Conservation (phyloP, 2,888 invertebrate genomes). For the Meliscaeva auricollis region DNA sequence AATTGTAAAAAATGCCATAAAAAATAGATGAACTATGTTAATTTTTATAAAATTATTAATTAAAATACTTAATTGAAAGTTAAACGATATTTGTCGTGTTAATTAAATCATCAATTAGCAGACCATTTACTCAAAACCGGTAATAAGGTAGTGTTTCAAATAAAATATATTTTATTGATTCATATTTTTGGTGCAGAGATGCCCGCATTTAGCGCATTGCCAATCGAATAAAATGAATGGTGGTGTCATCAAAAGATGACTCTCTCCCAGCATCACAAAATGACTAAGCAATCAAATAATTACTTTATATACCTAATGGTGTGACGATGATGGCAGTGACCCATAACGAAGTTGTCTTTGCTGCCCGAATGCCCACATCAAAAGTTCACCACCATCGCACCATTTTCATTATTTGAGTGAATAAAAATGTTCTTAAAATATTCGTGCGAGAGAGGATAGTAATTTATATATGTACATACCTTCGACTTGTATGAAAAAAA, state of each 20-base stretch:
- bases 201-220: slow-evolving; percentile 21
- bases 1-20: not conserved
- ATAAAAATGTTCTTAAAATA: slow-evolving; percentile 42
- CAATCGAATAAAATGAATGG: not conserved
- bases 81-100: slow-evolving; percentile 2
- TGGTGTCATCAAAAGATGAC: slow-evolving; percentile 18
- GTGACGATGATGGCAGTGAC: slow-evolving; percentile 15
- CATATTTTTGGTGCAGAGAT: slow-evolving; percentile 21
- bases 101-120: slow-evolving; percentile 31
- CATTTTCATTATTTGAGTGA: slow-evolving; percentile 34
- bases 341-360: not conserved
- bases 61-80: not conserved
- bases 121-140: not conserved
- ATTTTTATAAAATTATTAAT: not conserved
- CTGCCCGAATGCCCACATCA: slow-evolving; percentile 3
- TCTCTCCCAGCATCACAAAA: not conserved
- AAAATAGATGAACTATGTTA: not conserved
- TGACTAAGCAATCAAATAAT: slow-evolving; percentile 28
- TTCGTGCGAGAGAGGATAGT: slow-evolving; percentile 7
- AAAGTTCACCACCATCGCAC: slow-evolving; percentile 22
- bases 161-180: not conserved
- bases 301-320: not conserved
- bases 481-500: not conserved
- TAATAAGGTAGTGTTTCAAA: not conserved
- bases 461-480: not conserved